A percentile compares a stretch with the other conserved stretches of the same genome.
These are phyloP conservation scores for Tipula confusa DNA, from an alignment of 2,888 invertebrate species.

Conservation along the genomic window DNA sequence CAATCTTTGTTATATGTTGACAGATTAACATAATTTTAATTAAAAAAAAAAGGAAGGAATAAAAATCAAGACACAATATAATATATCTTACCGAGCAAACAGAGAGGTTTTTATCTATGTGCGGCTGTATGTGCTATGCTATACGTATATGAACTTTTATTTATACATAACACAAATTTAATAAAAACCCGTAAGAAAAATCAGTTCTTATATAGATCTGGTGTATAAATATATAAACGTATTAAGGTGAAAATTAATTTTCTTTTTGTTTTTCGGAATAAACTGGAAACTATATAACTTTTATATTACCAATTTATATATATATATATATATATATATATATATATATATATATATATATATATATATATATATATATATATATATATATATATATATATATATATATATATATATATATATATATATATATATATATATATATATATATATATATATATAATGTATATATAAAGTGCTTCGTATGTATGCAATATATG, in stretches of 20 bases:
- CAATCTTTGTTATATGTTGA: neutral
- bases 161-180: neutral
- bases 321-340: no score
- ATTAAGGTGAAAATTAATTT: slow-evolving; percentile 6
- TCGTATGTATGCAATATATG: neutral
- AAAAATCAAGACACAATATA: neutral
- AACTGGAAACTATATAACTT: neutral
- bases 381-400: no score
- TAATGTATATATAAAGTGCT: no score
- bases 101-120: neutral
- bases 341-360: no score
- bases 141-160: neutral
- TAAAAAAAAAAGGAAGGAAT: no score
- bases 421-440: no score
- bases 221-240: neutral
- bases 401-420: no score
- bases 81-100: neutral
- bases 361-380: no score
- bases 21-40: slow-evolving; percentile 6
- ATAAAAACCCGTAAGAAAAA: neutral
- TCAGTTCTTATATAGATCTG: neutral
- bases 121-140: no score
- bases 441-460: no score
- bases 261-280: neutral
- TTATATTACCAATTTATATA: neutral